A percentile compares a stretch with the other conserved stretches of the same genome.
These are phyloP conservation scores for Paracentrotus lividus DNA, from an alignment of 53 echinoderm and acorn worm genomes.

Conservation along the genomic window DNA sequence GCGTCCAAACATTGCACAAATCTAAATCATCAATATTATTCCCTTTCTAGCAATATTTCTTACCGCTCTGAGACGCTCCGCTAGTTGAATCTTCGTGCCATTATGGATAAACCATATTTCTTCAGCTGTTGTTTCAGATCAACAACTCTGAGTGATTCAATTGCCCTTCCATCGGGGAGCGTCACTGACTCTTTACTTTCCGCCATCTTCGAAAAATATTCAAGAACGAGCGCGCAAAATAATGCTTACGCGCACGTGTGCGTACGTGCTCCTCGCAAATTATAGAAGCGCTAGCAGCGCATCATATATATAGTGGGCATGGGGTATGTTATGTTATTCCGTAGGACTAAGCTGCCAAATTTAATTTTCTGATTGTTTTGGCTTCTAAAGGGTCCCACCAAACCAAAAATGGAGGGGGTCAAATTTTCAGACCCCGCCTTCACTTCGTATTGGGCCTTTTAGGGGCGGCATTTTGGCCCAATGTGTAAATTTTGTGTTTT, in stretches of 20 bases:
- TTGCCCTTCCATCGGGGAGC: constrained; percentile 74
- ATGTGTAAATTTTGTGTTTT: no score
- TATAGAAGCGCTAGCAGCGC: no score
- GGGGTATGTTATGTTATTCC: no score
- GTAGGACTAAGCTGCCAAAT: no score
- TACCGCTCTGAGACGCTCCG: constrained; percentile 88
- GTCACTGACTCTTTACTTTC: background rate
- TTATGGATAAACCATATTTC: constrained; percentile 81
- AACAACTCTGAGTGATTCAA: constrained; percentile 83
- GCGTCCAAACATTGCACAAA: background rate
- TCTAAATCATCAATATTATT: background rate
- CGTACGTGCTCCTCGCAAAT: background rate
- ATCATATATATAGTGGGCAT: no score
- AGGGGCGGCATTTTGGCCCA: no score
- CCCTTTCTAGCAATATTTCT: background rate
- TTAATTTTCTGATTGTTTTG: no score
- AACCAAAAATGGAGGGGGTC: no score
- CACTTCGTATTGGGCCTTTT: no score
- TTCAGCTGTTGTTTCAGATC: constrained; percentile 95
- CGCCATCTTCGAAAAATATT: constrained; percentile 32
- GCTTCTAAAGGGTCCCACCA: no score
- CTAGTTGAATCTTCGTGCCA: constrained; percentile 89
- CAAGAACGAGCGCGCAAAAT: background rate
- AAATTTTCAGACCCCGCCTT: no score
- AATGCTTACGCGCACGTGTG: background rate